Percentiles rank a stretch among this genome's conserved stretches.
These are phyloP conservation scores for Latrodectus elegans DNA, from an alignment of 2,888 invertebrate species.

Conservation along the genomic window DNA sequence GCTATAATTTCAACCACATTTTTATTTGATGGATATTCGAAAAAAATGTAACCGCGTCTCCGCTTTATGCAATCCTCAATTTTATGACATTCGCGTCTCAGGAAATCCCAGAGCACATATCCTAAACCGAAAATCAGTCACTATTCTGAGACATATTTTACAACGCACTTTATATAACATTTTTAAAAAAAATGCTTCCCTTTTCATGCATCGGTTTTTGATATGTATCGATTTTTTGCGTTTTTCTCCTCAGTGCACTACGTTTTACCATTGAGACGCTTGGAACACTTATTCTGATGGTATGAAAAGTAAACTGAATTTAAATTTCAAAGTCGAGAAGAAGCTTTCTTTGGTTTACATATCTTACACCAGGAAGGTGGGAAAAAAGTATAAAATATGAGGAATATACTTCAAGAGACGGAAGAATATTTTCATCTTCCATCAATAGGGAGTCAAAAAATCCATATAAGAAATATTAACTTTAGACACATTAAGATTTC, in stretches of 20 bases:
- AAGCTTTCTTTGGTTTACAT: background rate
- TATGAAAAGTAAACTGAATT: background rate
- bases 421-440: no score
- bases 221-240: background rate
- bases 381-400: no score
- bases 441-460: no score
- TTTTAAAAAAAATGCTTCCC: background rate
- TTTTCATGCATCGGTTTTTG: background rate
- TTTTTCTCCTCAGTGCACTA: background rate
- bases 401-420: no score
- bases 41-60: background rate
- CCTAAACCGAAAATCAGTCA: constrained; percentile 47
- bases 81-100: constrained; percentile 29
- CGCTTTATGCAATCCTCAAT: constrained; percentile 22
- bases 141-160: constrained; percentile 23
- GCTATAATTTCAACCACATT: no score
- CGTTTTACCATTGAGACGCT: background rate
- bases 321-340: background rate
- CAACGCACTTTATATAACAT: background rate
- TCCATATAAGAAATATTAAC: no score
- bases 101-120: constrained; percentile 44
- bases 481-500: no score
- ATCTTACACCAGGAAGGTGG: no score
- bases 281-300: constrained; percentile 5
- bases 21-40: background rate